phyloP scores from a whole-genome alignment of 1,140 invertebrate genomes.

The Maniola jurtina region DNA sequence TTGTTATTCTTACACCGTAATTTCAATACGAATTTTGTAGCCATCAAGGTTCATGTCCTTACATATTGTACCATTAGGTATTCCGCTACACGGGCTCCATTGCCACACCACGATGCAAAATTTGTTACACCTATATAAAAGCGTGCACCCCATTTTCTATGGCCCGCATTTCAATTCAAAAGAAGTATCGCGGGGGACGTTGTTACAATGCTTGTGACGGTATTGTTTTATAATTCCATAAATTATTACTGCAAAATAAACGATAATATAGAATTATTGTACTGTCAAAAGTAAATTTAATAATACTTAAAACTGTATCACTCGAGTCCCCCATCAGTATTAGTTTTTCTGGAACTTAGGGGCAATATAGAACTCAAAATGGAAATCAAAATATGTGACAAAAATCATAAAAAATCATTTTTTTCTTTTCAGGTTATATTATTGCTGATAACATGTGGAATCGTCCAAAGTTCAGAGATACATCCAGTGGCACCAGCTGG shows the following conservation, averaged over 20 bases:
- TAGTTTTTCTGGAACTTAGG: too few species aligned
- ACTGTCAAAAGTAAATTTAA: background rate
- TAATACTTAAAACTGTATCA: too few species aligned
- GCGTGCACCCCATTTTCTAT: constrained; percentile 61
- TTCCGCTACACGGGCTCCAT: constrained; percentile 63
- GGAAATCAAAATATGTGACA: background rate
- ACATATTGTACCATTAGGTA: constrained; percentile 73
- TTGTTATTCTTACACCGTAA: constrained; percentile 73
- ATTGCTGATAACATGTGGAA: constrained; percentile 42
- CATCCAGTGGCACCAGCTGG: constrained; percentile 32
- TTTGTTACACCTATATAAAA: constrained; percentile 78
- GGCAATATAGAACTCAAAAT: too few species aligned
- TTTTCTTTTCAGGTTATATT: constrained; percentile 54
- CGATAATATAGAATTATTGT: background rate
- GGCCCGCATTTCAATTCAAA: constrained; percentile 66
- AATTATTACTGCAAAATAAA: too few species aligned
- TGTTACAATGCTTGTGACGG: constrained; percentile 57
- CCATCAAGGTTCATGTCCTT: constrained; percentile 74
- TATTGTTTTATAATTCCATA: constrained; percentile 34
- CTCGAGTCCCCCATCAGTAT: too few species aligned
- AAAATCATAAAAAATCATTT: background rate
- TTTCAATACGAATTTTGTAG: constrained; percentile 75
- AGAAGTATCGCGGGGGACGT: constrained; percentile 47
- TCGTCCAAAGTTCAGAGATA: constrained; percentile 49
- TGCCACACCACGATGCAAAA: constrained; percentile 74